Base-by-base conservation (phyloP, 2,888 invertebrate species). In the Congeria kusceri region DNA sequence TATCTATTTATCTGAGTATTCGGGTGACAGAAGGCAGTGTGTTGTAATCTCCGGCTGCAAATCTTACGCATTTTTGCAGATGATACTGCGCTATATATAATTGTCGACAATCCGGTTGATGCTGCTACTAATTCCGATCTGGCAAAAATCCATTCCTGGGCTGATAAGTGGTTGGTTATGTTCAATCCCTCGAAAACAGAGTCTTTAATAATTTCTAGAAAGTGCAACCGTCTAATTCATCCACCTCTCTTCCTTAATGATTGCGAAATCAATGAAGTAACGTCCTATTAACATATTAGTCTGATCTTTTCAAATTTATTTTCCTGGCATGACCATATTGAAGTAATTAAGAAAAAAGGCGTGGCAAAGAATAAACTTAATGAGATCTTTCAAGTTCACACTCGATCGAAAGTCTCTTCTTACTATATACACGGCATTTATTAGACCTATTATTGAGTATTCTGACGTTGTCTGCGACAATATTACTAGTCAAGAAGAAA, bases 371-470 rank as follows among this genome's bases (percentile, higher is more conserved):
- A n/a, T n/a, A n/a, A n/a, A n/a, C n/a, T n/a, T n/a, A n/a, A n/a
- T n/a, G n/a, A n/a, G n/a, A n/a, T n/a, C n/a, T n/a, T n/a, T n/a
- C n/a, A n/a, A n/a, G n/a, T n/a, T n/a, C n/a, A n/a, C n/a, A n/a
- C n/a, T n/a, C n/a, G n/a, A n/a, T n/a, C n/a, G n/a, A n/a, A n/a
- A n/a, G n/a, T n/a, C n/a, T n/a, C n/a, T n/a, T n/a, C n/a, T n/a
- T n/a, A n/a, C n/a, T n/a, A n/a, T n/a, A n/a, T n/a, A n/a, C n/a
- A 58, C 18, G 7, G 25, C 72, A n/a, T 72, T 64, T 57, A 77
- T 77, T 20, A 46, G 62, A 1, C 69, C 72, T 15, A 9, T 71
- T 27, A 39, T 77, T 20, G 77, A 77, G 57, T 77, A 77, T 20
- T 56, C 63, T 20, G 61, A 62, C 56, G 39, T n/a, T n/a, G n/a